Evolutionary conservation across 2,888 invertebrate species (phyloP).

Genomic region (Amblyjoppa fuscipennis): DNA sequence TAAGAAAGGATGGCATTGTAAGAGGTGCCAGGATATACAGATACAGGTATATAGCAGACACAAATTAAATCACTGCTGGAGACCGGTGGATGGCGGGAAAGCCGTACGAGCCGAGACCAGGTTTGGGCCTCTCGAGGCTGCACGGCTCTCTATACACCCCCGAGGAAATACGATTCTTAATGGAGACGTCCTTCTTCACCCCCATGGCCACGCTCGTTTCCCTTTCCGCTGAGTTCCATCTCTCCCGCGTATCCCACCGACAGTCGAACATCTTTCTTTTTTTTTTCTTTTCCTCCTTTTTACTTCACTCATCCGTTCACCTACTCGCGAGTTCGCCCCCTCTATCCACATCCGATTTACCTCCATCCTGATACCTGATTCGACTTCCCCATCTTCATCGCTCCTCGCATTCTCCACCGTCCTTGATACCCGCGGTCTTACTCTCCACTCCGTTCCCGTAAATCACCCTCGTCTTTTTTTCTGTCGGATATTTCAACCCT

Average conservation of each 20-base stretch:
- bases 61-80: slow-evolving; percentile 62
- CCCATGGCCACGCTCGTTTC: slow-evolving; percentile 62
- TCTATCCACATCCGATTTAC: slow-evolving; percentile 45
- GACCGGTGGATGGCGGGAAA: slow-evolving; percentile 61
- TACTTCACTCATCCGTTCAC: slow-evolving; percentile 16
- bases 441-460: neutral
- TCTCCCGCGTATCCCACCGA: slow-evolving; percentile 6
- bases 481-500: slow-evolving; percentile 19
- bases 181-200: slow-evolving; percentile 74
- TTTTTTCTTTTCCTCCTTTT: neutral
- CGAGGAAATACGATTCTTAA: slow-evolving; percentile 78
- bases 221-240: slow-evolving; percentile 52
- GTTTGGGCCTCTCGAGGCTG: slow-evolving; percentile 66
- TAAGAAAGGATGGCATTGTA: too few species aligned
- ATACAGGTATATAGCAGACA: slow-evolving; percentile 62
- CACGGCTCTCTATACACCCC: slow-evolving; percentile 37
- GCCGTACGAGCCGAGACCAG: slow-evolving; percentile 66
- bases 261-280: neutral
- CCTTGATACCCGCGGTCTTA: neutral
- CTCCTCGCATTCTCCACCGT: slow-evolving; percentile 30
- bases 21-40: neutral
- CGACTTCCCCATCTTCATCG: slow-evolving; percentile 33
- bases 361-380: slow-evolving; percentile 41
- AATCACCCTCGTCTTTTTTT: slow-evolving; percentile 33
- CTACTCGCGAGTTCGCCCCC: slow-evolving; percentile 21